Conservation (phyloP, 2,888 invertebrate species). For the Ditylenchus weischeri region DNA sequence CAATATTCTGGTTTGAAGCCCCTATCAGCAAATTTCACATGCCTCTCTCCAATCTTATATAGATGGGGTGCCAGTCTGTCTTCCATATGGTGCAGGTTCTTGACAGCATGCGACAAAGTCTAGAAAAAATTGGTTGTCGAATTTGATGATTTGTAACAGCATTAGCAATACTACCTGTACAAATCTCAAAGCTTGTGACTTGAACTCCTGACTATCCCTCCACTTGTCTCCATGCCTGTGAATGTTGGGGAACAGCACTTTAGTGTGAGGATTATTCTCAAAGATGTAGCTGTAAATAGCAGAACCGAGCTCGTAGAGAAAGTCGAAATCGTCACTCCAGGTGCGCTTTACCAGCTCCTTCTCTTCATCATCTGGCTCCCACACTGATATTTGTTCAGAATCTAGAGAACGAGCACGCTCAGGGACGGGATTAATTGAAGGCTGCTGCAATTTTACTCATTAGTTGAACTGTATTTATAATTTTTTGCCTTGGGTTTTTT, state of each 20-base stretch:
- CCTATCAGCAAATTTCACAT: conserved; percentile 47
- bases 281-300: conserved; percentile 55
- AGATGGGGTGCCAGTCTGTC: conserved; percentile 38
- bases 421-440: neutral
- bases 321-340: conserved; percentile 57
- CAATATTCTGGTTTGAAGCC: conserved; percentile 55
- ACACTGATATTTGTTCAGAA: conserved; percentile 39
- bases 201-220: conserved; percentile 50
- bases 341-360: conserved; percentile 51
- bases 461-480: too few relatives aligned
- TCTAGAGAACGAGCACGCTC: conserved; percentile 19
- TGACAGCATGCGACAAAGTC: conserved; percentile 51
- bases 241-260: conserved; percentile 49
- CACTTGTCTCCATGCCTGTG: conserved; percentile 44
- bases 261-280: conserved; percentile 51
- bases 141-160: neutral
- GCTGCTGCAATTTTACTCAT: too few relatives aligned
- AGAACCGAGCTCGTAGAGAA: conserved; percentile 50
- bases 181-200: conserved; percentile 50
- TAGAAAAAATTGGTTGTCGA: conserved; percentile 20
- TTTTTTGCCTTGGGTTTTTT: too few relatives aligned
- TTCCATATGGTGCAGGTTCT: conserved; percentile 53
- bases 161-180: conserved; percentile 42
- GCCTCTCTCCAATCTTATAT: conserved; percentile 50
- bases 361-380: conserved; percentile 51